Conservation (phyloP, 2,113 vertebrate species). For the Hydrochoerus hydrochaeris region DNA sequence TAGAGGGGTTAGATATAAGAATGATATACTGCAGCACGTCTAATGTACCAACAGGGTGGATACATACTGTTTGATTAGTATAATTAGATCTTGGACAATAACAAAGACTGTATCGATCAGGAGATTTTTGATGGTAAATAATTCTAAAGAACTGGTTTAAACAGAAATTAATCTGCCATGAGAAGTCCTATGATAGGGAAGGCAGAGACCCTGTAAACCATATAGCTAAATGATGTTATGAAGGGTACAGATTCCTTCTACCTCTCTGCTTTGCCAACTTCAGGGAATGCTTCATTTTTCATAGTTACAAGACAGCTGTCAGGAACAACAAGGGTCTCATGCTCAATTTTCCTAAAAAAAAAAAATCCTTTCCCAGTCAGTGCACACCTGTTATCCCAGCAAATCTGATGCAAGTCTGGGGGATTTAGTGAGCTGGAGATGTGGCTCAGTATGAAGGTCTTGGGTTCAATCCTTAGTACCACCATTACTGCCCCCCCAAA, state of each 20-base stretch:
- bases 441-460: neutral
- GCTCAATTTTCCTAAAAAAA: neutral
- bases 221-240: neutral
- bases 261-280: neutral
- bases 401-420: neutral
- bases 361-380: neutral
- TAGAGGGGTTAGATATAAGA: neutral
- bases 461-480: neutral
- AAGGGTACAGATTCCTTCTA: neutral
- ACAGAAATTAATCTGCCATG: neutral
- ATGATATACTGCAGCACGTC: neutral
- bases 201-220: neutral
- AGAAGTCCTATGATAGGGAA: neutral
- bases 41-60: neutral
- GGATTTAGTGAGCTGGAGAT: neutral
- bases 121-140: conserved; percentile 9
- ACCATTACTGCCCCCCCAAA: neutral
- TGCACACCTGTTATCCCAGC: neutral
- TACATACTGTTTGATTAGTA: neutral
- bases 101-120: neutral
- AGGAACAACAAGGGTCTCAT: neutral
- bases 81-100: conserved; percentile 42
- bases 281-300: neutral
- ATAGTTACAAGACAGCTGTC: neutral
- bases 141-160: conserved; percentile 34